Base-by-base conservation (phyloP, 2,113 vertebrate genomes). In the Cavia aperea region DNA sequence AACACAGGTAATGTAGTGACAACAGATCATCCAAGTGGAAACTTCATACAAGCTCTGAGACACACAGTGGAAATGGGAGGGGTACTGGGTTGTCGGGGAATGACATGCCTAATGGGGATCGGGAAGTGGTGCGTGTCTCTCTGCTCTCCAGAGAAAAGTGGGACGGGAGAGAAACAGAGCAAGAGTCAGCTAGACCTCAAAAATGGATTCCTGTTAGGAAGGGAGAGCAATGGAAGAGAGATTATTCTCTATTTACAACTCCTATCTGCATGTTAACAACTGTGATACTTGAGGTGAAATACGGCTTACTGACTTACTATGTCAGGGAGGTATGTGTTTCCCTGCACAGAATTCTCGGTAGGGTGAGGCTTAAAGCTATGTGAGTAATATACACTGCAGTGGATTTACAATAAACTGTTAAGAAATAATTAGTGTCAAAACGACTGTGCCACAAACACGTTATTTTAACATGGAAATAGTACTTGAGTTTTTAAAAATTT, bases 401-500 rank as follows among this genome's bases (percentile, higher is more conserved):
- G 33, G 87, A 94, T 93, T 87, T 24, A 51, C 75, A 86, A 73
- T 75, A 79, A 82, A 86, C 21, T 66, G 24, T 46, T 86, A 87
- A 88, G 23, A 83, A 77, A 72, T 90, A 43, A 81, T 87, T 87
- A 81, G 5, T 65, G 19, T 60, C 46, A 92, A 89, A 86, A 81
- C 78, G 15, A 26, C 15, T 68, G 7, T 90, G n/a, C 19, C 36
- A 78, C 10, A 86, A 92, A 81, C 85, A 16, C 19, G 36, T 85
- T 66, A 88, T 75, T 82, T 68, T 89, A 65, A 93, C 19, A 63
- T 73, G 33, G 8, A 89, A 89, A 81, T 10, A 60, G 13, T 49
- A 9, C 15, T 79, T 18, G 68, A 16, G 13, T 85, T 85, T 54
- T 85, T 29, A 70, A 54, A 62, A 83, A 62, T 51, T 1, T 36